Evolutionary conservation across 2,888 invertebrate genomes (phyloP).

Genomic region (Lithophane socia): DNA sequence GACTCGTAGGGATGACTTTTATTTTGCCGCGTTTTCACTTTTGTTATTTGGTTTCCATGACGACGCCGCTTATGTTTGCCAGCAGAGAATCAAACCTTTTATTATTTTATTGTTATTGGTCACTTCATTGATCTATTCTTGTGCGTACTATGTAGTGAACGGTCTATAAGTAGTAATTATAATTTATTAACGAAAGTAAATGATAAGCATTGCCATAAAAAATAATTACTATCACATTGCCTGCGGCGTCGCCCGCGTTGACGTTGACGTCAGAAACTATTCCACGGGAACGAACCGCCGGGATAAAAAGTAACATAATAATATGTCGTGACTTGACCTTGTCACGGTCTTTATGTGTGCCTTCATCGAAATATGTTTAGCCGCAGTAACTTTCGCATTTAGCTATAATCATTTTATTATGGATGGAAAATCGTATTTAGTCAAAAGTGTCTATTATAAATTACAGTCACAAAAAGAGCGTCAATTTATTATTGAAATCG

Average conservation of each 20-base stretch:
- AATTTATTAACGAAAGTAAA: neutral
- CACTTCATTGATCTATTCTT: neutral
- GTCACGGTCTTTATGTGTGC: neutral
- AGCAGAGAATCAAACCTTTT: neutral
- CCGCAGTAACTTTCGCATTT: neutral
- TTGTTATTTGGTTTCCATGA: slow-evolving; percentile 24
- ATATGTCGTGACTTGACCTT: no score
- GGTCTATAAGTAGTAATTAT: neutral
- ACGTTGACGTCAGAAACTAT: neutral
- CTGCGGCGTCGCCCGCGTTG: no score
- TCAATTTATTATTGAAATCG: neutral
- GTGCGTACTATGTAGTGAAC: no score
- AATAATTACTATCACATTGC: neutral
- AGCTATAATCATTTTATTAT: neutral
- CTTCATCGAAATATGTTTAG: neutral
- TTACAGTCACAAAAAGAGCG: neutral
- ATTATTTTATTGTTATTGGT: neutral
- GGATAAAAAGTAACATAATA: neutral
- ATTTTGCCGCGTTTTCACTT: neutral
- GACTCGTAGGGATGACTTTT: no score
- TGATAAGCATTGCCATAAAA: neutral
- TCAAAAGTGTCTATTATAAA: neutral
- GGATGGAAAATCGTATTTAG: neutral
- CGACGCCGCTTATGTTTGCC: neutral
- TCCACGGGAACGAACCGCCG: no score